Evolutionary conservation across 2,113 vertebrate genomes (phyloP).

Genomic region (Picathartes gymnocephalus): DNA sequence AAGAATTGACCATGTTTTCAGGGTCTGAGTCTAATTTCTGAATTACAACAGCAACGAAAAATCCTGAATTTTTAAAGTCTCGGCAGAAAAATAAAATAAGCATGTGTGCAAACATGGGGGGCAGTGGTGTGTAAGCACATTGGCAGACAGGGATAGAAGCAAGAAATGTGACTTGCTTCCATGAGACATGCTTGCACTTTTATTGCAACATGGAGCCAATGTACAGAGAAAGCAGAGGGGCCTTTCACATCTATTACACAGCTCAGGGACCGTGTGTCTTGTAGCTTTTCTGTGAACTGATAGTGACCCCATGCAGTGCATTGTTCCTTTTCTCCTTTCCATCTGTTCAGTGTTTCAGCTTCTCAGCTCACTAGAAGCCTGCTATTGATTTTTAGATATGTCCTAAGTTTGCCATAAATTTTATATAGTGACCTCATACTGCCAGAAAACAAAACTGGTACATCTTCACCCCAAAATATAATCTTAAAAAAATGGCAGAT

Average conservation of each 20-base stretch:
- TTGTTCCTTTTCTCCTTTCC: not conserved
- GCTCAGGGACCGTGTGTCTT: not conserved
- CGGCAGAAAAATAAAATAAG: not conserved
- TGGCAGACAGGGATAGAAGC: not conserved
- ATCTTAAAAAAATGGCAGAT: not conserved
- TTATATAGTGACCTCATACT: not conserved
- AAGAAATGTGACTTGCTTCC: not conserved
- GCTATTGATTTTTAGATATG: not conserved
- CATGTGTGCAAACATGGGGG: fast-evolving
- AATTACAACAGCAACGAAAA: not conserved
- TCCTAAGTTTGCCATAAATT: not conserved
- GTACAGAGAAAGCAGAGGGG: not conserved
- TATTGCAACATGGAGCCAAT: not conserved
- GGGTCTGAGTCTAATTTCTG: not conserved
- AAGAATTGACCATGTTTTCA: not conserved
- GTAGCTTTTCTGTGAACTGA: not conserved
- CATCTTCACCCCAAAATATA: not conserved
- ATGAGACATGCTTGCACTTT: not conserved
- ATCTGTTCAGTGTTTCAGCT: slow-evolving; percentile 11
- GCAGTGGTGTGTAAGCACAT: not conserved
- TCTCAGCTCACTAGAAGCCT: not conserved
- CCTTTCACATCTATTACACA: not conserved
- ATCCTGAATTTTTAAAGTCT: not conserved
- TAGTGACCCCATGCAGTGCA: not conserved
- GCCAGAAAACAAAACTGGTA: not conserved